These are phyloP conservation scores for Drosophila pseudoobscura DNA, from an alignment of 1,140 invertebrate genomes.

Conservation along the genomic window DNA sequence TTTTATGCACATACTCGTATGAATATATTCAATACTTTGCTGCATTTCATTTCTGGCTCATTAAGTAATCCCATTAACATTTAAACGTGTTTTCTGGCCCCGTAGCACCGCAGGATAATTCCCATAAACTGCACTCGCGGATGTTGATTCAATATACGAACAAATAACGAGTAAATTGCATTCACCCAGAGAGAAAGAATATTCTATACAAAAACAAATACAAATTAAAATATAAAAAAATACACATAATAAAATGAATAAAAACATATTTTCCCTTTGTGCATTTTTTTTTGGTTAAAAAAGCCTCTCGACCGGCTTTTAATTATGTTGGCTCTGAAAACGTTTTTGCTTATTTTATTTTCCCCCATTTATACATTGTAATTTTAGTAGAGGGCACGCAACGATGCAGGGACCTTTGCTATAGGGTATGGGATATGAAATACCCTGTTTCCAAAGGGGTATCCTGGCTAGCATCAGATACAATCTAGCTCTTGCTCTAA, in stretches of 20 bases:
- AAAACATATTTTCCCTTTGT: conserved; percentile 26
- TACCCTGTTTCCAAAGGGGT: not conserved
- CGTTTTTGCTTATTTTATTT: conserved; percentile 33
- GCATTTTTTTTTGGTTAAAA: conserved; percentile 34
- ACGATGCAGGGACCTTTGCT: not conserved
- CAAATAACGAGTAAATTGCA: conserved; percentile 37
- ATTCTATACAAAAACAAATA: conserved; percentile 18
- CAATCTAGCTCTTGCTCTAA: too few species aligned
- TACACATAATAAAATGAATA: conserved; percentile 23
- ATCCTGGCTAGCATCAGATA: too few species aligned
- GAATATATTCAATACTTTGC: too few species aligned
- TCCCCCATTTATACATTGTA: conserved; percentile 29
- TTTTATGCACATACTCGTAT: too few species aligned
- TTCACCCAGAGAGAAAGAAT: not conserved
- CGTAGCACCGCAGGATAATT: not conserved
- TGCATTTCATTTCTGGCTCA: too few species aligned
- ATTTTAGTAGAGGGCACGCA: conserved; percentile 45
- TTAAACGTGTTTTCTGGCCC: too few species aligned
- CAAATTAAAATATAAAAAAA: conserved; percentile 11
- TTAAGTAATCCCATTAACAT: too few species aligned
- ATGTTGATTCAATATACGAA: conserved; percentile 48
- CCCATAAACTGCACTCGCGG: conserved; percentile 46
- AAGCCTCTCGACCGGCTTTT: conserved; percentile 38
- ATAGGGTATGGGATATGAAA: not conserved
- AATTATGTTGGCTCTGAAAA: conserved; percentile 48